Evolutionary conservation across 2,113 vertebrate species (phyloP).

Genomic region (Laterallus jamaicensis): DNA sequence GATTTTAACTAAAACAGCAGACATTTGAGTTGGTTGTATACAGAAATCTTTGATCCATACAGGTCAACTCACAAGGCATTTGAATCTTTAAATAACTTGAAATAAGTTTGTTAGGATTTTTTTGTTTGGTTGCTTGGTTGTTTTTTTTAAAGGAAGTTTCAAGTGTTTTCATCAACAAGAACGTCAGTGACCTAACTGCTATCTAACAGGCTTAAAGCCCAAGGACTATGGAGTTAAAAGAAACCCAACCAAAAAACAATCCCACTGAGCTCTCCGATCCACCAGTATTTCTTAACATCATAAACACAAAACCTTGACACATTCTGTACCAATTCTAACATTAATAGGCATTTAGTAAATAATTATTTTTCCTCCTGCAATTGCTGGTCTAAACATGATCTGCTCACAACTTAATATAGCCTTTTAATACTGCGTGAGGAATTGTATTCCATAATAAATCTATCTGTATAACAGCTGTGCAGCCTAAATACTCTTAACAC

Average conservation of each 20-base stretch:
- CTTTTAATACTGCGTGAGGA: background rate
- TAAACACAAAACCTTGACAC: background rate
- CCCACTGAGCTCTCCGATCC: background rate
- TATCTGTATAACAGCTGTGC: slow-evolving; percentile 15
- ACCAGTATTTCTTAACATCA: background rate
- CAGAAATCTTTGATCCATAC: background rate
- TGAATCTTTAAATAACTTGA: background rate
- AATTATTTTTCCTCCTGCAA: slow-evolving; percentile 1
- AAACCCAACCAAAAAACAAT: background rate
- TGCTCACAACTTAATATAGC: background rate
- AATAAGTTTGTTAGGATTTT: background rate
- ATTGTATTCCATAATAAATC: slow-evolving; percentile 4
- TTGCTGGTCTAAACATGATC: background rate
- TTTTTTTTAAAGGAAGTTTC: background rate
- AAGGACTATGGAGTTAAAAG: background rate
- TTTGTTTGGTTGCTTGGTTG: no score
- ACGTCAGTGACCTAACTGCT: background rate
- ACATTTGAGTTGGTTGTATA: background rate
- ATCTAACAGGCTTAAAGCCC: background rate
- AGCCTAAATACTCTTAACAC: background rate
- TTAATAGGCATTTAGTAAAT: slow-evolving; percentile 6
- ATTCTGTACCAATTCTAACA: background rate
- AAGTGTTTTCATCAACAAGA: background rate
- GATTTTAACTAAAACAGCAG: background rate
- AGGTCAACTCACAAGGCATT: background rate